phyloP scores from a whole-genome alignment of 2,113 vertebrate genomes.

The Pagrus major region DNA sequence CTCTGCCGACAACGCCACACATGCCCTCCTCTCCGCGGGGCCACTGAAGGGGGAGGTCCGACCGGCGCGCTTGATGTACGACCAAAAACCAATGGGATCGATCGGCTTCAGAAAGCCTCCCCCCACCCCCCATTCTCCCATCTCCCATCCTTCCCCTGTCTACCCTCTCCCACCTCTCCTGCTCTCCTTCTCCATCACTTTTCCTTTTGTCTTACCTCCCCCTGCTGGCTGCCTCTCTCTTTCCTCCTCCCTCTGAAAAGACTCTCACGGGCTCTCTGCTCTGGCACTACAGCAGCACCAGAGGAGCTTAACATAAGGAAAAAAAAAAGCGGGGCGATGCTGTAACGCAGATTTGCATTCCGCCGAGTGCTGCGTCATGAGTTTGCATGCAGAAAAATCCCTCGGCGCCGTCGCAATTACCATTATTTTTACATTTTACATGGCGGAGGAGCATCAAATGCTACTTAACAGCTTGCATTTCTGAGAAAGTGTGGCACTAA shows the following conservation, averaged over 20 bases:
- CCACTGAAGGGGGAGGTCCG: constrained; percentile 35
- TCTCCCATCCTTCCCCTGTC: constrained; percentile 29
- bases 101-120: constrained; percentile 35
- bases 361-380: constrained; percentile 68
- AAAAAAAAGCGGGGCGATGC: constrained; percentile 22
- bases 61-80: constrained; percentile 8
- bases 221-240: constrained; percentile 90
- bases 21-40: constrained; percentile 19
- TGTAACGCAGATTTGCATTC: constrained; percentile 63
- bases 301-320: constrained; percentile 53
- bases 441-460: constrained; percentile 38
- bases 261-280: constrained; percentile 33
- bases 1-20: neutral
- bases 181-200: constrained; percentile 71
- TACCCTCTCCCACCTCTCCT: constrained; percentile 6
- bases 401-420: constrained; percentile 38
- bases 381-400: constrained; percentile 62
- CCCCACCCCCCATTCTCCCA: constrained; percentile 13
- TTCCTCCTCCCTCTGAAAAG: constrained; percentile 35
- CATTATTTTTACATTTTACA: constrained; percentile 66
- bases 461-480: constrained; percentile 35
- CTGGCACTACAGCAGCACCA: constrained; percentile 16
- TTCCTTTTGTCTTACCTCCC: constrained; percentile 97
- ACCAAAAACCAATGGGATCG: constrained; percentile 59
- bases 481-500: constrained; percentile 21